These are phyloP conservation scores for Cyphomyrmex costatus DNA, from an alignment of 1,140 invertebrate genomes.

Conservation along the genomic window DNA sequence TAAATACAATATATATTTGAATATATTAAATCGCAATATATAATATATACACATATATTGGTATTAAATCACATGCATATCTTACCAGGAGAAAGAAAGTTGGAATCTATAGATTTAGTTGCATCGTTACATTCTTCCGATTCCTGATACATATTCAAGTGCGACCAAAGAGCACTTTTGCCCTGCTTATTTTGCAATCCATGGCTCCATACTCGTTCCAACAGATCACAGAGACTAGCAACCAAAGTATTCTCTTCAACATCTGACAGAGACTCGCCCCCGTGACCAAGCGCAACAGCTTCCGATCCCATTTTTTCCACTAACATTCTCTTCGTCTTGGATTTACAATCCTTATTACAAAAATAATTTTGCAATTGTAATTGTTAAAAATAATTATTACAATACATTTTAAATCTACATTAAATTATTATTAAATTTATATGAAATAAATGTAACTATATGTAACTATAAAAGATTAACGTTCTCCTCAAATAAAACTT, in stretches of 20 bases:
- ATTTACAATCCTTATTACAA: constrained; percentile 92
- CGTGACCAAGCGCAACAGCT: constrained; percentile 93
- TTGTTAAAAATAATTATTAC: not conserved
- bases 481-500: not conserved
- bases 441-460: not conserved
- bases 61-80: constrained; percentile 53
- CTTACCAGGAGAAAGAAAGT: constrained; percentile 94
- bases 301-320: constrained; percentile 99
- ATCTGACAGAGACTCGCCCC: constrained; percentile 88
- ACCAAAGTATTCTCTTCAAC: constrained; percentile 99
- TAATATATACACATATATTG: no score
- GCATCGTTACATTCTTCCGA: constrained; percentile 93
- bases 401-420: not conserved
- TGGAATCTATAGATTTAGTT: constrained; percentile 92
- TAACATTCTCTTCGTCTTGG: constrained; percentile 98
- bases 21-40: constrained; percentile 6
- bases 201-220: constrained; percentile 99
- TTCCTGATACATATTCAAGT: constrained; percentile 96
- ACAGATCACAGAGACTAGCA: constrained; percentile 97
- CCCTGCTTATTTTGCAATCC: constrained; percentile 98
- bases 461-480: not conserved
- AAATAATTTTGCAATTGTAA: constrained; percentile 43
- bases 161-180: constrained; percentile 98
- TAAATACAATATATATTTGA: constrained; percentile 16
- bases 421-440: not conserved